Base-by-base conservation (phyloP, 2,888 invertebrate genomes). In the Marronus borbonicus region DNA sequence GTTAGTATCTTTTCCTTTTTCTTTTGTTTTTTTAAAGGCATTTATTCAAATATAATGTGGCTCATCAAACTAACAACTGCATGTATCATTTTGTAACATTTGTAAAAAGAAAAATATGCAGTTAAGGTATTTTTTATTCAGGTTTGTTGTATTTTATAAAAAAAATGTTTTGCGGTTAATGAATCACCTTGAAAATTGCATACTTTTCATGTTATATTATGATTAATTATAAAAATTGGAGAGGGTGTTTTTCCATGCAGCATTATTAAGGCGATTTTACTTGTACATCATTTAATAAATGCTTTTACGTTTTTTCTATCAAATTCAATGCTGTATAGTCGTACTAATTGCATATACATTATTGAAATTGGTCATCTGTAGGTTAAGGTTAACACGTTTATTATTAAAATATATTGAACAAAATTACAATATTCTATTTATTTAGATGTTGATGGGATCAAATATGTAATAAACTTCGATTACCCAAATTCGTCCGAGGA, bases 391-490 rank as follows among this genome's bases (percentile, higher is more conserved):
- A 58, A 58, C 55, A 58, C 55, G 55, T 20, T 58, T 58, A 17
- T 8, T 20, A 8, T 58, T 44, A 12, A 10, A 12, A 58, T 58
- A 0, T 7, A 3, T 58, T 7, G 55, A 20, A 17, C 55, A 44
- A 17, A 44, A 44, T 39, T 66, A 66, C 17, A 66, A 39, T 28
- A 24, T 36, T 55, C 80, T 76, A 79, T 79, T 76, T 84, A 89
- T 90, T 86, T 92, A 98, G 97, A 98, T 93, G 97, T 98, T 87
- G 97, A 97, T 88, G 97, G 97, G 87, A 97, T 98, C 86, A 97
- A 97, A 90, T 97, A 95, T 90, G 98, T 98, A 83, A 96, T 98
- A 88, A 98, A 98, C 91, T 97, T 95, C 91, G 98, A 98, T 90
- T 98, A 97, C 89, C 98, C 98, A 77, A 96, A 96, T 89, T 97